Percentiles rank a stretch among this genome's conserved stretches.
Conservation (phyloP, 2,113 vertebrate species). For the Rhinoderma darwinii region DNA sequence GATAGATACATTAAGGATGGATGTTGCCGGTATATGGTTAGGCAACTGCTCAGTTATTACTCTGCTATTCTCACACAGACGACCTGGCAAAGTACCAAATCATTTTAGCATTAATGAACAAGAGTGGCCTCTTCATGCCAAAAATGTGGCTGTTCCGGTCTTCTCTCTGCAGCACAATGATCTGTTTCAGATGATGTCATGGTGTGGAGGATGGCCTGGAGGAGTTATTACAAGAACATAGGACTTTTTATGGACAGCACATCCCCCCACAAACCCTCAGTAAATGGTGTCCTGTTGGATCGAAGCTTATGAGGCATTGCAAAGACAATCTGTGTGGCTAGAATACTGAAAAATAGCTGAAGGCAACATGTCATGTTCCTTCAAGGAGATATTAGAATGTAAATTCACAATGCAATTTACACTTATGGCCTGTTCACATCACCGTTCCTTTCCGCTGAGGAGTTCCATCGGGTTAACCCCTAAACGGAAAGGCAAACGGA, state of each 20-base stretch:
- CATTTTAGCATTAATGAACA: slow-evolving; percentile 8
- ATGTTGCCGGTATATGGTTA: not conserved
- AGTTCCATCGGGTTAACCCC: too few species aligned
- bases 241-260: slow-evolving; percentile 27
- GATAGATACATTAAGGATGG: not conserved
- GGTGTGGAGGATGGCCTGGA: slow-evolving; percentile 31
- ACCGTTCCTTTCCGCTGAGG: too few species aligned
- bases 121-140: slow-evolving; percentile 34
- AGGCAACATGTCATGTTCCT: not conserved
- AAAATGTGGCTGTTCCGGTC: slow-evolving; percentile 36
- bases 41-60: not conserved
- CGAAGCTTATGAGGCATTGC: not conserved
- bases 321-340: slow-evolving; percentile 14
- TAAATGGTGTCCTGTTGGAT: not conserved
- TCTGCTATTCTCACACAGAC: slow-evolving; percentile 30
- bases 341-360: not conserved
- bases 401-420: not conserved
- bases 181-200: slow-evolving; percentile 52
- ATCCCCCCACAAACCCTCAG: not conserved
- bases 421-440: not conserved
- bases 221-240: slow-evolving; percentile 50
- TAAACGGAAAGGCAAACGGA: too few species aligned
- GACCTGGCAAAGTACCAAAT: slow-evolving; percentile 38
- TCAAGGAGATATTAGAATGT: not conserved
- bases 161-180: slow-evolving; percentile 45